Evolutionary conservation across 2,888 invertebrate genomes (phyloP), one percentile per base, ranked within the genome.

Genomic region (Caenorhabditis panamensis): DNA sequence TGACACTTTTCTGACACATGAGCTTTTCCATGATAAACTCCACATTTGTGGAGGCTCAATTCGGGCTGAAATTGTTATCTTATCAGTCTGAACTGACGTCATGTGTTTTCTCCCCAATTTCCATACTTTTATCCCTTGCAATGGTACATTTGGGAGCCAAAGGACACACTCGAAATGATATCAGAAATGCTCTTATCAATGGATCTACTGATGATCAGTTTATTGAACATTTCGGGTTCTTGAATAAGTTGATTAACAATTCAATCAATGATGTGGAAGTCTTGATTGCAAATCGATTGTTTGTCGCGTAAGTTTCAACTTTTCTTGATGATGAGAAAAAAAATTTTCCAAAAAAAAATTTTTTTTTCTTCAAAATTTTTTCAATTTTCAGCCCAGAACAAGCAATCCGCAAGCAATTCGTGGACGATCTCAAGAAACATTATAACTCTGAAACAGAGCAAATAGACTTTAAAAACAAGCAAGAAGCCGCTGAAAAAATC

Each of bases 111-210:
- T 79, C 79, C 16, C 79, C 79, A 1, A n/a, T 79, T 16, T 79
- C 79, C 18, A 73, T 79, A 24, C 31, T 69, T 5, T 37, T 79
- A 1, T 59, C 79, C 8, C 36, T 79, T 20, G 67, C 73, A 16
- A 31, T 79, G 44, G 64, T 73, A 9, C 79, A 79, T 58, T 36
- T 64, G 28, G 79, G 79, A 41, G 79, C 79, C 31, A 75, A 75
- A 18, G 79, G 79, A 20, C 62, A 73, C 24, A 79, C 79, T 11
- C 49, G 61, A 47, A 36, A 59, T 8, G 73, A 79, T 18, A 79
- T 79, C 9, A n/a, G 68, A 4, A 51, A 63, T 11, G 51, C 64
- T 11, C 36, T 79, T 20, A 37, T 64, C 16, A 56, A 63, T 31
- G 73, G 71, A 9, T 54, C 66, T 9, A 72, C 71, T 9, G 56